Evolutionary conservation across 2,888 invertebrate species (phyloP), one percentile per base, ranked within the genome.

Genomic region (Leptopilina drosophilae): DNA sequence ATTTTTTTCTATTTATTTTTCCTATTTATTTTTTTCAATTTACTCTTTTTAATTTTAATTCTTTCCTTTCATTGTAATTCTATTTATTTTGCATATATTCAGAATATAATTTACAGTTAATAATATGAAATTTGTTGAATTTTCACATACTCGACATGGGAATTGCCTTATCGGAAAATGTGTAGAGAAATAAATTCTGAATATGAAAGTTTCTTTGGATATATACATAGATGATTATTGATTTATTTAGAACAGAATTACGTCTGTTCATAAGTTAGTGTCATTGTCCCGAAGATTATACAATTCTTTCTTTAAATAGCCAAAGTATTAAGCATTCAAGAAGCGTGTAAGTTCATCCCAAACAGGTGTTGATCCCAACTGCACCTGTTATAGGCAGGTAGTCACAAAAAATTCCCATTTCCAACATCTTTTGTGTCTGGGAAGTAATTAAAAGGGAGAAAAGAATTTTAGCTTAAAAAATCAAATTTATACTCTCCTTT

Each of bases 331-430:
- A n/a, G 20, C 15, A 69, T 46, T 49, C 20, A 33, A 53, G 33
- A 5, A 33, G 33, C 53, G 53, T 73, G 56, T 26, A 33, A 5
- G 0, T 9, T 33, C 73, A 73, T 73, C 56, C 26, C 6, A 73
- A 73, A 56, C 73, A 73, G 73, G 56, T 73, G 73, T 53, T 26
- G 33, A 73, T 56, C 33, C 33, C 53, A 73, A 33, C 73, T 73
- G 53, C 73, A 73, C 73, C 73, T 73, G 73, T 73, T 73, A 42
- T 42, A 73, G 26, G 53, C 33, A 73, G 73, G 73, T 73, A 73
- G 73, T 33, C 20, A 73, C 53, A 73, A 33, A 73, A 73, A 73
- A 7, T 14, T 56, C n/a, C 73, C 33, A 56, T 73, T 73, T 40
- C 33, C 33, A 56, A 73, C 56, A n/a, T 26, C 53, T 73, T 73